Evolutionary conservation across 2,113 vertebrate genomes (phyloP).

Genomic region (Dipodomys merriami): DNA sequence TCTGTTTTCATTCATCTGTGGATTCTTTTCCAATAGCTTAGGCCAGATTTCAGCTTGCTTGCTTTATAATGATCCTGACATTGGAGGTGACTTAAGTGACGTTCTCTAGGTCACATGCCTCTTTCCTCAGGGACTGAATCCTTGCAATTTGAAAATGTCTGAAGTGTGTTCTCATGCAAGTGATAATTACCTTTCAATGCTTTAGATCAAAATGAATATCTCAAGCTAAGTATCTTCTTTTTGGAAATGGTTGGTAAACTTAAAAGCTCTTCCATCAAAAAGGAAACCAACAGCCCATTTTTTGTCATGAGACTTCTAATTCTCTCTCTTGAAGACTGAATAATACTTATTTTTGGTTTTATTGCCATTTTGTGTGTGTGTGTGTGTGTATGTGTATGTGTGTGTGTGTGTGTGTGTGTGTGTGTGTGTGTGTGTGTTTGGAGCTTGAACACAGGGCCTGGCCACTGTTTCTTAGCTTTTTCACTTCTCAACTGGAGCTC

Average conservation of each 20-base stretch:
- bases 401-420: too few species aligned
- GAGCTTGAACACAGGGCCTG: too few species aligned
- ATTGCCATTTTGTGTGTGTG: too few species aligned
- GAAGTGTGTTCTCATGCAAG: slow-evolving; percentile 14
- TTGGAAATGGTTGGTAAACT: neutral
- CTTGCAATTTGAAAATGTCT: slow-evolving; percentile 36
- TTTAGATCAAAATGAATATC: neutral
- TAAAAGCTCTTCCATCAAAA: slow-evolving; percentile 1
- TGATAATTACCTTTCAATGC: slow-evolving; percentile 1
- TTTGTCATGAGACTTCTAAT: slow-evolving; percentile 34
- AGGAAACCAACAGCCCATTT: neutral
- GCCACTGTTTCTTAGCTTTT: too few species aligned
- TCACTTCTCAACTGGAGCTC: too few species aligned
- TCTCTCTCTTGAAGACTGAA: slow-evolving; percentile 43
- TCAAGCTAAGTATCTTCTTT: slow-evolving; percentile 1
- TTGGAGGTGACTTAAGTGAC: slow-evolving; percentile 51
- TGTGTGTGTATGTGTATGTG: too few species aligned
- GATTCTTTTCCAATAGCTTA: slow-evolving; percentile 62
- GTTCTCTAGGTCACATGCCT: neutral
- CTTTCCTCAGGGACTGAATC: neutral
- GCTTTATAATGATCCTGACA: slow-evolving; percentile 50
- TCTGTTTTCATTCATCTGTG: slow-evolving; percentile 70
- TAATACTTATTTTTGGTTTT: neutral
- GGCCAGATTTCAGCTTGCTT: slow-evolving; percentile 57
- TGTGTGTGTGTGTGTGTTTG: too few species aligned